Conservation (phyloP, 92 coral and sea anemone species). For the Bergia puertoricense region DNA sequence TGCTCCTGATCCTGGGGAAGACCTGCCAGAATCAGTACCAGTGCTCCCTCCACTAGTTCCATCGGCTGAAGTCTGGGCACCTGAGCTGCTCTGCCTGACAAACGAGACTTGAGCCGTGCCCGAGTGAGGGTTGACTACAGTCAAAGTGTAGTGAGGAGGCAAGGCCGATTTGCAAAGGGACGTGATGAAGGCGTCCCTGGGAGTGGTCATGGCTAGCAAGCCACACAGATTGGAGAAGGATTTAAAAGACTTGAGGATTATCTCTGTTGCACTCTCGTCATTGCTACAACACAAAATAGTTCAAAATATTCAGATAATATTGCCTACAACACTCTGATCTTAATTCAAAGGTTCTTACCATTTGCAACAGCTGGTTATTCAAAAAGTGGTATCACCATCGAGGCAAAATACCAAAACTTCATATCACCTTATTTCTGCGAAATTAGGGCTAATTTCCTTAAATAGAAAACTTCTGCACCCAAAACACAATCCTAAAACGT, state of each 20-base stretch:
- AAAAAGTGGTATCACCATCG: too few species aligned
- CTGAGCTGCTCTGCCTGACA: slow-evolving; percentile 66
- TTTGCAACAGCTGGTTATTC: too few species aligned
- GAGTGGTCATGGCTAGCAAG: slow-evolving; percentile 82
- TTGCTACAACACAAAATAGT: slow-evolving; percentile 60
- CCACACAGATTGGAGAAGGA: slow-evolving; percentile 92
- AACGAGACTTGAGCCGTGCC: slow-evolving; percentile 87
- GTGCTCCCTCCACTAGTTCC: slow-evolving; percentile 61
- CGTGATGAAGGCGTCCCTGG: slow-evolving; percentile 96
- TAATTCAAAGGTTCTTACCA: too few species aligned
- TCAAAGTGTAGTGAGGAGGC: slow-evolving; percentile 97
- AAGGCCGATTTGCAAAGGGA: slow-evolving; percentile 94
- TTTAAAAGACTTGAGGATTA: slow-evolving; percentile 87
- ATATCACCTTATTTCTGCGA: too few species aligned
- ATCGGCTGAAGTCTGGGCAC: slow-evolving; percentile 57
- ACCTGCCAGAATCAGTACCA: slow-evolving; percentile 52
- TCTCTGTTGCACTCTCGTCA: slow-evolving; percentile 90
- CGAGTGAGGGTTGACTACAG: slow-evolving; percentile 93
- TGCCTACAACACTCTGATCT: not conserved
- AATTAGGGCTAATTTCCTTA: too few species aligned
- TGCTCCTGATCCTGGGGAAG: slow-evolving; percentile 77
- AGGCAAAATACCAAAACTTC: too few species aligned
- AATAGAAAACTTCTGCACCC: too few species aligned
- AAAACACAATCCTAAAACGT: too few species aligned
- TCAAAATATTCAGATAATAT: not conserved